These are phyloP conservation scores for Jordanella pulchra DNA, from an alignment of 2,797 vertebrate species.

Conservation along the genomic window DNA sequence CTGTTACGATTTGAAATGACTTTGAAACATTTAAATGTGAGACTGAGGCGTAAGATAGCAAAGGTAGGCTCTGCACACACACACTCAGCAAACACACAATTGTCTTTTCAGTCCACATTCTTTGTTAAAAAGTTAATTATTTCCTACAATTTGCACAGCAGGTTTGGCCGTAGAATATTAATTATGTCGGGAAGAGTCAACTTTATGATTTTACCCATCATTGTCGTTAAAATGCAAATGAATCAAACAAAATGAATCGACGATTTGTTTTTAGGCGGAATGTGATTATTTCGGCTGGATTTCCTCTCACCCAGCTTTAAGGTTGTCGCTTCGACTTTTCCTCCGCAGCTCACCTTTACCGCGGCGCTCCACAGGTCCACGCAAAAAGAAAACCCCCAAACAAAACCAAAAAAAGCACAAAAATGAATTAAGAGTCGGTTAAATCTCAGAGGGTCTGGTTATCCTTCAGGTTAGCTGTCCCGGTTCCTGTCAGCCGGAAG, in stretches of 20 bases:
- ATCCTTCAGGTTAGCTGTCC: slow-evolving; percentile 51
- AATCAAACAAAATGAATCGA: neutral
- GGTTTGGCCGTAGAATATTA: neutral
- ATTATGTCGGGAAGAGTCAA: neutral
- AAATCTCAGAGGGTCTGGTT: slow-evolving; percentile 30
- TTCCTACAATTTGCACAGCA: too few relatives aligned
- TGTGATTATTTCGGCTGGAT: neutral
- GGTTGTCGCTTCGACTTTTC: too few relatives aligned
- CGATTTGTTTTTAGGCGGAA: neutral
- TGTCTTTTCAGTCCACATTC: neutral
- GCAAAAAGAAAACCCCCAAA: neutral
- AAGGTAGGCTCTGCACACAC: neutral
- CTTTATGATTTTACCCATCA: neutral
- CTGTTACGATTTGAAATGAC: neutral
- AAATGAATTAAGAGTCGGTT: neutral
- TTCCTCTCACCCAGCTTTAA: neutral
- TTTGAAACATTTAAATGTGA: neutral
- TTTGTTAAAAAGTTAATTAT: neutral
- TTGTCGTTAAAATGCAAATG: neutral
- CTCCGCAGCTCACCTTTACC: slow-evolving; percentile 59
- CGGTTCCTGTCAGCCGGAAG: slow-evolving; percentile 56
- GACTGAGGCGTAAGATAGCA: neutral
- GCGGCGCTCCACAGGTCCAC: slow-evolving; percentile 23
- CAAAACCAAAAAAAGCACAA: neutral
- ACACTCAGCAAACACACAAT: neutral